These are phyloP conservation scores for Euglossa dilemma DNA, from an alignment of 1,140 invertebrate genomes.

Conservation along the genomic window DNA sequence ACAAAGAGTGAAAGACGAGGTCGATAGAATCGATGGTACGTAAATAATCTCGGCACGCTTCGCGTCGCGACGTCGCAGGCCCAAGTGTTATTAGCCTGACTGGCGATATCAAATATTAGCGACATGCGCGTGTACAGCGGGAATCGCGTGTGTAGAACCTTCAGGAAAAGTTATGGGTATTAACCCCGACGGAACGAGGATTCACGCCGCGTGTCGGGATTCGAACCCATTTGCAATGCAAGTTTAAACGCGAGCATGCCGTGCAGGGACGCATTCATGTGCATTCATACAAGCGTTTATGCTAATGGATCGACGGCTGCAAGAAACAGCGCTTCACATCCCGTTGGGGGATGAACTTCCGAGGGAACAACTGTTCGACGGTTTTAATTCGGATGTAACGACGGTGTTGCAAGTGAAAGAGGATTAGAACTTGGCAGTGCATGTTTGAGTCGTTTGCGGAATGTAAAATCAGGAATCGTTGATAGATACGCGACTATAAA, in stretches of 20 bases:
- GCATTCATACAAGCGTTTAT: conserved; percentile 7
- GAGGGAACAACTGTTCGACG: not conserved
- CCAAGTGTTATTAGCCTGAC: not conserved
- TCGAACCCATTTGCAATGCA: conserved; percentile 28
- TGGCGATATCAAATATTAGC: conserved; percentile 7
- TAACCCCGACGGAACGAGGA: not conserved
- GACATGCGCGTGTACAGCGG: not conserved
- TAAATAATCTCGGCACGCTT: conserved; percentile 1
- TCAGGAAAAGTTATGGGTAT: conserved; percentile 7
- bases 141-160: not conserved
- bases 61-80: not conserved
- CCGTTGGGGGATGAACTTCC: not conserved
- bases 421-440: not conserved
- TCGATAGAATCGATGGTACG: not conserved
- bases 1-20: not conserved
- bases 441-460: not conserved
- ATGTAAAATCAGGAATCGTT: not conserved
- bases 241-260: conserved; percentile 1
- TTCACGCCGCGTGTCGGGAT: not conserved
- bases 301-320: conserved; percentile 16
- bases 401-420: not conserved
- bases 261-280: not conserved
- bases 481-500: not conserved
- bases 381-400: not conserved
- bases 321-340: not conserved